Conservation (phyloP, 37 sponge, comb jelly and placozoan species). For the Eunapius fragilis region DNA sequence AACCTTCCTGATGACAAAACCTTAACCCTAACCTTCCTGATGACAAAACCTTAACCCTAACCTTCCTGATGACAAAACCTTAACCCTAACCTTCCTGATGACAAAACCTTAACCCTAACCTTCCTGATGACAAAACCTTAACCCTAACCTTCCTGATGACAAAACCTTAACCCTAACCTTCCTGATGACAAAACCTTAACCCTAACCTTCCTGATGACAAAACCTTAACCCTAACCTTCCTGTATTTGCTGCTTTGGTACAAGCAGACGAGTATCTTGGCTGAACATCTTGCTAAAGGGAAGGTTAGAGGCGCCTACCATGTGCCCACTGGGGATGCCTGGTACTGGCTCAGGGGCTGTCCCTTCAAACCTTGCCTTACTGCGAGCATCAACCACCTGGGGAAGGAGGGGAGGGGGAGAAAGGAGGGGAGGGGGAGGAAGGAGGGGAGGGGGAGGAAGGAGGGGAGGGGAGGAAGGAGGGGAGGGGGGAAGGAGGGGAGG, state of each 20-base stretch:
- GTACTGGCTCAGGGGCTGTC: conserved; percentile 74
- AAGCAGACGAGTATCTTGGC: conserved; percentile 40
- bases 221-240: conserved; percentile 35
- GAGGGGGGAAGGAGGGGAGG: neutral
- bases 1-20: too few relatives aligned
- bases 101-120: too few relatives aligned
- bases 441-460: neutral
- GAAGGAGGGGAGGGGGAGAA: neutral
- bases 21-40: too few relatives aligned
- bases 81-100: too few relatives aligned
- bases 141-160: too few relatives aligned
- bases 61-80: too few relatives aligned
- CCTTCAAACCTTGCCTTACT: conserved; percentile 55
- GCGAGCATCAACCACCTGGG: neutral
- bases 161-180: too few relatives aligned
- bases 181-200: too few relatives aligned
- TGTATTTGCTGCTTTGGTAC: conserved; percentile 37
- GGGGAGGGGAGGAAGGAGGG: neutral
- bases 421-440: neutral
- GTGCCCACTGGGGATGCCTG: conserved; percentile 76
- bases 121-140: too few relatives aligned
- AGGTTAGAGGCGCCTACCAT: conserved; percentile 69
- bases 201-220: too few relatives aligned
- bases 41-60: too few relatives aligned
- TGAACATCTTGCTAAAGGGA: conserved; percentile 42